Conservation (phyloP, 2,797 vertebrate genomes). For the Gorsachius magnificus region DNA sequence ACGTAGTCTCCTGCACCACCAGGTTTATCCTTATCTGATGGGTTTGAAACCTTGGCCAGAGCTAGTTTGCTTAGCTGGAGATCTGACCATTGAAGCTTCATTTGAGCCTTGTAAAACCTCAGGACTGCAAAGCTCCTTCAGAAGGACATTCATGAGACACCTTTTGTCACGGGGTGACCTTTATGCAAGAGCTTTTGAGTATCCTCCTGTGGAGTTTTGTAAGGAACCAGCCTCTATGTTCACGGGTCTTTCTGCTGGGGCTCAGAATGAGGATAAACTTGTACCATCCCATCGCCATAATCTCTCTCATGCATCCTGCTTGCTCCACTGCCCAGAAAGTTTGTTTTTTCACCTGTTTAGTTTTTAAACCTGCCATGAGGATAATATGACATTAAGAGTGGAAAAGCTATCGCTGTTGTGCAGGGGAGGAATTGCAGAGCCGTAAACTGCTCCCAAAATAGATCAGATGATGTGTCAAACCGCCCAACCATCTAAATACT, state of each 20-base stretch:
- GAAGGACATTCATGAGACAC: not conserved
- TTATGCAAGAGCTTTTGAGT: not conserved
- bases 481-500: slow-evolving; percentile 52
- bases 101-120: not conserved
- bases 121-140: not conserved
- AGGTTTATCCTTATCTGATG: not conserved
- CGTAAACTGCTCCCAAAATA: slow-evolving; percentile 70
- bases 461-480: slow-evolving; percentile 69
- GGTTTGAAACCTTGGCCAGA: not conserved
- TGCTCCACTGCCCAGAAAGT: not conserved
- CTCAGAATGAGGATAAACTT: not conserved
- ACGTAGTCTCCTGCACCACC: accelerated
- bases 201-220: not conserved
- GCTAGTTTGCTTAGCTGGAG: not conserved
- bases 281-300: not conserved
- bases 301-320: not conserved
- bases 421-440: slow-evolving; percentile 65
- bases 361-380: slow-evolving; percentile 53
- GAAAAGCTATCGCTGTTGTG: slow-evolving; percentile 57
- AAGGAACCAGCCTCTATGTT: not conserved
- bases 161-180: not conserved
- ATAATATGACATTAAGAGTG: slow-evolving; percentile 68
- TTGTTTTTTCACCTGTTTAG: slow-evolving; percentile 70
- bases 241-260: not conserved
- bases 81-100: accelerated